phyloP scores from a whole-genome alignment of 1,140 invertebrate species.

The Drosophila bocqueti region DNA sequence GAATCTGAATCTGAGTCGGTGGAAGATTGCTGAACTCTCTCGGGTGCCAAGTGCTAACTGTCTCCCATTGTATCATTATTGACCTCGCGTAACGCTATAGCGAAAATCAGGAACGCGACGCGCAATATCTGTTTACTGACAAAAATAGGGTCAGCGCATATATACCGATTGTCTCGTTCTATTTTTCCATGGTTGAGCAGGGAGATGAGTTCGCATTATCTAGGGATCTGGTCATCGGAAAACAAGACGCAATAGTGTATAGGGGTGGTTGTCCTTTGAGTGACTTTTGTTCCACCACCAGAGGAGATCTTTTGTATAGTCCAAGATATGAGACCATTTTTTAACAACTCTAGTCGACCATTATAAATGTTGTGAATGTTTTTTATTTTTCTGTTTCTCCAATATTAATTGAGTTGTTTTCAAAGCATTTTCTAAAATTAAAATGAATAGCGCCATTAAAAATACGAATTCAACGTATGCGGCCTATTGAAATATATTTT shows the following conservation, averaged over 20 bases:
- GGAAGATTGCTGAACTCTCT: constrained; percentile 26
- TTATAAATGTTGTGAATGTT: background rate
- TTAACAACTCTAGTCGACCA: background rate
- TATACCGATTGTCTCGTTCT: constrained; percentile 29
- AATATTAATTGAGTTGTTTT: background rate
- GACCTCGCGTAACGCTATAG: constrained; percentile 39
- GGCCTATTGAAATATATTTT: background rate
- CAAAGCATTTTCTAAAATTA: constrained; percentile 2
- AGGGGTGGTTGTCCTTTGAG: constrained; percentile 35
- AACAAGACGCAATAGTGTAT: constrained; percentile 12
- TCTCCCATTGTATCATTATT: constrained; percentile 34
- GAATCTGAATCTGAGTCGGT: constrained; percentile 18
- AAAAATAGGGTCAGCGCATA: constrained; percentile 43
- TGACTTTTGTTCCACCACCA: constrained; percentile 21
- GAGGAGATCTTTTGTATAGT: background rate
- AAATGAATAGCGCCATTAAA: constrained; percentile 13
- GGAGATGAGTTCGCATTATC: constrained; percentile 7
- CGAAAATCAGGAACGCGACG: constrained; percentile 42
- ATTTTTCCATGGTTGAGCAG: constrained; percentile 10
- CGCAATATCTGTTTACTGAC: constrained; percentile 52
- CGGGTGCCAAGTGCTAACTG: constrained; percentile 34
- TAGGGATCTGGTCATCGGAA: background rate
- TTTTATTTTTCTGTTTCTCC: background rate
- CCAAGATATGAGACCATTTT: background rate
- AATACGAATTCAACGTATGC: background rate